phyloP scores from a whole-genome alignment of 2,888 invertebrate species.

The Trypoxylon attenuatum region DNA sequence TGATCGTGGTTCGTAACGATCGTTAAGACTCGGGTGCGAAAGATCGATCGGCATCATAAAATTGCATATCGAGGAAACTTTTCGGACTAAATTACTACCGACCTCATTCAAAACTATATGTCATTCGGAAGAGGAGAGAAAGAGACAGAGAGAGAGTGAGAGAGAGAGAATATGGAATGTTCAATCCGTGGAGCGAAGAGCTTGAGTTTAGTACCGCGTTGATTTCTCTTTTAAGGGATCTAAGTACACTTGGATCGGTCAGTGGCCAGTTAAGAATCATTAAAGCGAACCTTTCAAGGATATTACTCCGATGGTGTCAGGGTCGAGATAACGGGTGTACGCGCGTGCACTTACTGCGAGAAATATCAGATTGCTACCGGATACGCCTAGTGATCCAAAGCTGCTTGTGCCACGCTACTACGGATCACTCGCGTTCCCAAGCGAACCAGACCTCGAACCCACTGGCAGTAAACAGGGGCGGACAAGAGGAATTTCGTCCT shows the following conservation, averaged over 20 bases:
- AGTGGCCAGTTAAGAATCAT: slow-evolving; percentile 19
- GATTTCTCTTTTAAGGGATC: background rate
- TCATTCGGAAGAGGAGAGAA: too few relatives aligned
- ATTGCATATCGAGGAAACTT: background rate
- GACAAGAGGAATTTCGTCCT: too few relatives aligned
- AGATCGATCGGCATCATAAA: background rate
- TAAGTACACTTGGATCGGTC: slow-evolving; percentile 12
- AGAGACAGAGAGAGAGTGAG: background rate
- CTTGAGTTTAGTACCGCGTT: too few relatives aligned
- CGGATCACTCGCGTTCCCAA: slow-evolving; percentile 21
- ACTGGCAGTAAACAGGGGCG: slow-evolving; percentile 19
- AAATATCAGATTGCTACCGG: slow-evolving; percentile 45
- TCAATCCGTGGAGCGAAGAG: too few relatives aligned
- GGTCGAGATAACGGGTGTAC: slow-evolving; percentile 31
- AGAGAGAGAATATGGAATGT: too few relatives aligned
- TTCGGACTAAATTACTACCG: too few relatives aligned
- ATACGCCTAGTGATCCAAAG: slow-evolving; percentile 33
- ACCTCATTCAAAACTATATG: too few relatives aligned
- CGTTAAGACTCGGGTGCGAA: background rate
- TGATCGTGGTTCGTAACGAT: slow-evolving; percentile 1
- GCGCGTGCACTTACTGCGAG: slow-evolving; percentile 15
- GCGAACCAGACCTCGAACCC: slow-evolving; percentile 14
- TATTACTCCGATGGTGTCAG: slow-evolving; percentile 30
- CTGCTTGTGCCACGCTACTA: slow-evolving; percentile 14
- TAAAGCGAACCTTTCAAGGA: slow-evolving; percentile 28